Evolutionary conservation across 2,888 invertebrate genomes (phyloP), one percentile per base, ranked within the genome.

Genomic region (Fissipunctia ypsillon): DNA sequence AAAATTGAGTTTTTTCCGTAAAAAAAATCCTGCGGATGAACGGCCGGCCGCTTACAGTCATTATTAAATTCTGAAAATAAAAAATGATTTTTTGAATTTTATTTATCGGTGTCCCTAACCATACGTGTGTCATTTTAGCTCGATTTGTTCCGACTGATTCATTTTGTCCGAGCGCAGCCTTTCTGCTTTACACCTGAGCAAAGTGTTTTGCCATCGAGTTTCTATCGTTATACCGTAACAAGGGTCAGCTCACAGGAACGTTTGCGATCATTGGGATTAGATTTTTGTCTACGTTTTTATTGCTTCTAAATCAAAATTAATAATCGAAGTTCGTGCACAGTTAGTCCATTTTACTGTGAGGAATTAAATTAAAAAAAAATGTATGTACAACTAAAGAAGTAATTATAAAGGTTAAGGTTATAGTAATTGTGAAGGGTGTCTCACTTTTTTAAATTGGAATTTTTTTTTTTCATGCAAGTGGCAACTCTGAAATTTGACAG

Each of bases 1-100:
- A 89, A 92, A 94, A 93, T 92, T 93, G 91, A 92, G 88, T 91
- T 93, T 93, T 94, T 93, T 93, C 87, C 84, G 88, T 88, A 87
- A 91, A 94, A 92, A 91, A 91, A 78, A 74, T 56, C 56, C 56
- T 75, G 59, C 66, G 73, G 64, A 72, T 70, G 75, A 76, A 72
- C 71, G 68, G 70, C 50, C 75, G 75, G 65, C 61, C 78, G 74
- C 66, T 77, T 45, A 57, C 69, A 67, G 54, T 84, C 72, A 81
- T 86, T 83, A 83, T 86, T 80, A 80, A 83, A 77, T 71, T 73
- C 60, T 73, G 59, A 61, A 76, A 80, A 61, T 67, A 74, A 77
- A 77, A 71, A 73, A 73, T 68, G 22, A 25, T 70, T 67, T 78
- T 78, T 73, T 50, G 12, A 68, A 59, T 54, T 68, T 74, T 22